Evolutionary conservation across 2,797 vertebrate genomes (phyloP).

Genomic region (Pipistrellus pygmaeus): DNA sequence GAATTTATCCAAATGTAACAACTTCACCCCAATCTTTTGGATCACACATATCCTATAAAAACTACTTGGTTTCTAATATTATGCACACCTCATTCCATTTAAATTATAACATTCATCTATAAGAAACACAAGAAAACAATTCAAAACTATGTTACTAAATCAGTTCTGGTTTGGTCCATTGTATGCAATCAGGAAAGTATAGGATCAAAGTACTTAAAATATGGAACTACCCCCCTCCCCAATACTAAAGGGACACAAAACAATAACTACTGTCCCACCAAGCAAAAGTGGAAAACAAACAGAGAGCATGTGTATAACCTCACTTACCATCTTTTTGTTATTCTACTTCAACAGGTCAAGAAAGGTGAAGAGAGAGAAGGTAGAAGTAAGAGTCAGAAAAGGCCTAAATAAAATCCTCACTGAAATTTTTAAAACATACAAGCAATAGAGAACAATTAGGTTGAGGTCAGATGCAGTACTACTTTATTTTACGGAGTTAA

Average conservation of each 20-base stretch:
- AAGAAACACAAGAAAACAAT: slow-evolving; percentile 76
- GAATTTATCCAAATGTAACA: slow-evolving; percentile 65
- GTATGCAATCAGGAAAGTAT: slow-evolving; percentile 81
- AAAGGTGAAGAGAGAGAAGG: slow-evolving; percentile 91
- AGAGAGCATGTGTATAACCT: slow-evolving; percentile 90
- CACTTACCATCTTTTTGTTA: slow-evolving; percentile 99
- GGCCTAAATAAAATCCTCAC: slow-evolving; percentile 87
- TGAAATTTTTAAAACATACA: slow-evolving; percentile 89
- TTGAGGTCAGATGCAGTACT: slow-evolving; percentile 86
- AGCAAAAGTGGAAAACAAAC: slow-evolving; percentile 90
- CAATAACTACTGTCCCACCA: slow-evolving; percentile 87
- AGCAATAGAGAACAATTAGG: slow-evolving; percentile 88
- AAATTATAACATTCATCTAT: slow-evolving; percentile 75
- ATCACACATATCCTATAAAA: slow-evolving; percentile 62
- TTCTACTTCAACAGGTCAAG: slow-evolving; percentile 97
- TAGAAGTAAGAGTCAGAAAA: slow-evolving; percentile 91
- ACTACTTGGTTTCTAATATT: slow-evolving; percentile 71
- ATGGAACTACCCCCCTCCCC: slow-evolving; percentile 81
- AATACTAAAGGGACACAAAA: slow-evolving; percentile 80
- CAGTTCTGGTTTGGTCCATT: slow-evolving; percentile 77
- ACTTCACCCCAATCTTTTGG: slow-evolving; percentile 48
- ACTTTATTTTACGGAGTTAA: slow-evolving; percentile 83
- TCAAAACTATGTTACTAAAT: slow-evolving; percentile 82
- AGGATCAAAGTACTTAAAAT: slow-evolving; percentile 84
- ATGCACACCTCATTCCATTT: slow-evolving; percentile 79